Evolutionary conservation across 2,113 vertebrate species (phyloP).

Genomic region (Heteronetta atricapilla): DNA sequence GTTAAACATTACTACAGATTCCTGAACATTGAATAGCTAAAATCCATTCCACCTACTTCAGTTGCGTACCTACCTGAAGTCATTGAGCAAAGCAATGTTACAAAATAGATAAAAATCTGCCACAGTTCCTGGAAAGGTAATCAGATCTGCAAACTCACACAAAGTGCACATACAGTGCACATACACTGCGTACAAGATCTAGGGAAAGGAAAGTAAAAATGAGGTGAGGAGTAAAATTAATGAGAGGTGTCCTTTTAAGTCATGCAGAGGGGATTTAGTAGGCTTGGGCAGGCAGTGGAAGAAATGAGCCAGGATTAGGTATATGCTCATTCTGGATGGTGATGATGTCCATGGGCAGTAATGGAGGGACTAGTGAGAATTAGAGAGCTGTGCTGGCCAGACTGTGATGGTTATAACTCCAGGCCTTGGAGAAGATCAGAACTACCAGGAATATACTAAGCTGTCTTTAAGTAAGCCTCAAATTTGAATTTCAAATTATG

Average conservation of each 20-base stretch:
- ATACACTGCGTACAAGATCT: not conserved
- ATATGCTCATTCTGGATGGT: not conserved
- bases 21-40: not conserved
- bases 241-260: not conserved
- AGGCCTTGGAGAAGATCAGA: not conserved
- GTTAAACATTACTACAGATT: not conserved
- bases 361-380: not conserved
- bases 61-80: not conserved
- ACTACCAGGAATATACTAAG: not conserved
- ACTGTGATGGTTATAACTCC: not conserved
- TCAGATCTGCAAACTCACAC: not conserved
- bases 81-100: not conserved
- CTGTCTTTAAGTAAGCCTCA: not conserved
- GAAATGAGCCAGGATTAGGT: not conserved
- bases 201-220: not conserved
- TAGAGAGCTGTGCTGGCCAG: accelerated
- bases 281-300: not conserved
- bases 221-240: not conserved
- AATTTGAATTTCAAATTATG: not conserved
- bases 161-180: not conserved
- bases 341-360: not conserved
- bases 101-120: not conserved
- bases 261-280: not conserved
- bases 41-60: not conserved
- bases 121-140: not conserved